A percentile compares a stretch with the other conserved stretches of the same genome.
Evolutionary conservation across 2,113 vertebrate genomes (phyloP).

Genomic region (Mus musculus): DNA sequence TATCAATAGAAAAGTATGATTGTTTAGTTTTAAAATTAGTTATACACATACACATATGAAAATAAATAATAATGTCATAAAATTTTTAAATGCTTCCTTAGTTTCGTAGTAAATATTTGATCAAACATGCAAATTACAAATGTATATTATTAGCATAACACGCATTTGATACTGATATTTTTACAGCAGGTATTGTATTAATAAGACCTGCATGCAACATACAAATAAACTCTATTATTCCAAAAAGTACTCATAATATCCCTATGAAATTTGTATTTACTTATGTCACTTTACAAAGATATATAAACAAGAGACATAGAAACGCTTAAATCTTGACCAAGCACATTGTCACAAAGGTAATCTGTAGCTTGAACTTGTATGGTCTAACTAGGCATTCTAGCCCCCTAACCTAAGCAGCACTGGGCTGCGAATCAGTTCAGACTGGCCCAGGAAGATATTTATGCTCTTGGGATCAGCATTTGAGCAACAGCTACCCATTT

Average conservation of each 20-base stretch:
- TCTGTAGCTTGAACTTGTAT: background rate
- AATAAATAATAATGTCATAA: constrained; percentile 4
- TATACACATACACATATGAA: background rate
- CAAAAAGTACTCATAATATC: background rate
- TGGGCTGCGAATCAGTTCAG: background rate
- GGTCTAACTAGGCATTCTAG: background rate
- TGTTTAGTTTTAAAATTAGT: background rate
- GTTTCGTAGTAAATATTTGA: background rate
- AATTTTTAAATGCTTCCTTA: constrained; percentile 13
- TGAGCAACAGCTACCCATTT: background rate
- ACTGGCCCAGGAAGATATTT: background rate
- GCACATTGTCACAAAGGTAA: background rate
- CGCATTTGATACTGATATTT: background rate
- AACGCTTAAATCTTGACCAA: background rate
- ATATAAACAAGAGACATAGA: background rate
- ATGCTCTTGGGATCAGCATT: background rate
- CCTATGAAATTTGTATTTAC: background rate
- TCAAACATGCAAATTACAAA: constrained; percentile 31
- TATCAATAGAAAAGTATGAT: background rate
- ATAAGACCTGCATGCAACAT: background rate
- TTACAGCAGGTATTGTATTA: background rate
- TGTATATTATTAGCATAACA: background rate
- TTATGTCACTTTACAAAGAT: background rate
- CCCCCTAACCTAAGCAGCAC: background rate
- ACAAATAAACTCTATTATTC: background rate